phyloP scores from a whole-genome alignment of 2,113 vertebrate genomes.

The Phaetusa simplex region DNA sequence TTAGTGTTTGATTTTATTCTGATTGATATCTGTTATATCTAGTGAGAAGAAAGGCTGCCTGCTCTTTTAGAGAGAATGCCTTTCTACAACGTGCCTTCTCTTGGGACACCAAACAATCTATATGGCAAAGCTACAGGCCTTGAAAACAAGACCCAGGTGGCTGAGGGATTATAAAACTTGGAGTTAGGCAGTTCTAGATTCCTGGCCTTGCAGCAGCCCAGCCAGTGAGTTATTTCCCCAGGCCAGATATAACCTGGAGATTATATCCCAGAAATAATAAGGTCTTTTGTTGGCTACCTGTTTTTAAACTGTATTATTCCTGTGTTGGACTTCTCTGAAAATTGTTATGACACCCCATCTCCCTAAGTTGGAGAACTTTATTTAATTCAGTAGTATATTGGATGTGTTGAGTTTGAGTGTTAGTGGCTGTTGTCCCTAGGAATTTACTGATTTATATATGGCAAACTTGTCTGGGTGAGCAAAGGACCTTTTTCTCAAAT shows the following conservation, averaged over 20 bases:
- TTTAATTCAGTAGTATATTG: background rate
- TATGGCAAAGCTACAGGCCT: background rate
- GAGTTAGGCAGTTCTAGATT: background rate
- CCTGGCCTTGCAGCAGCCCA: background rate
- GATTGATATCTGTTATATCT: background rate
- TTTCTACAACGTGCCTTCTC: too few species aligned
- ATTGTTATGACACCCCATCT: background rate
- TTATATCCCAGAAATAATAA: background rate
- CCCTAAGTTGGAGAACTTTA: background rate
- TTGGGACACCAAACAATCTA: rapidly evolving
- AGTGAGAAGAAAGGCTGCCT: background rate
- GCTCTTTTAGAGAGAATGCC: background rate
- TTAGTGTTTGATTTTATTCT: background rate
- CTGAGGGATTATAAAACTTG: background rate
- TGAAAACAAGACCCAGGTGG: background rate
- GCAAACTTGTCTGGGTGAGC: background rate
- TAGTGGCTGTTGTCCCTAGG: background rate
- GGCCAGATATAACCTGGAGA: background rate
- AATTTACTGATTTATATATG: background rate
- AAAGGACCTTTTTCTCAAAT: background rate
- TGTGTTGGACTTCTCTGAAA: background rate
- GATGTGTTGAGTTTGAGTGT: background rate
- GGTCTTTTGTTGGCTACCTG: background rate
- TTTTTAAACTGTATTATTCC: background rate
- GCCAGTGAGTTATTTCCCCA: background rate